phyloP scores from a whole-genome alignment of 2,888 invertebrate species.

The Ornithoptera priamus region DNA sequence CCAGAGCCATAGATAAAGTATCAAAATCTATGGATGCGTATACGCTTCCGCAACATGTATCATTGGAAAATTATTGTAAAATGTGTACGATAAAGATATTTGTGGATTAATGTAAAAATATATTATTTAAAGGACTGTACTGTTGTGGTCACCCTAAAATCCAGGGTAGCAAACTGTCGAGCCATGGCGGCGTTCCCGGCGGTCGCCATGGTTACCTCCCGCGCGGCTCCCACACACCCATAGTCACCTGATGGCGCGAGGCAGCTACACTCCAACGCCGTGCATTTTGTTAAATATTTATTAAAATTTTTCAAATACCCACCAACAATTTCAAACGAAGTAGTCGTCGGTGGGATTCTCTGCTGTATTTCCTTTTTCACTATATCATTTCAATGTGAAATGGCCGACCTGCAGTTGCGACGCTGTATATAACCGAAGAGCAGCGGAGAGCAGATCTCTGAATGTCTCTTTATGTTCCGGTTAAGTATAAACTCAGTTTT shows the following conservation, averaged over 20 bases:
- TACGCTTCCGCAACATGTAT: too few relatives aligned
- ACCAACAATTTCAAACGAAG: neutral
- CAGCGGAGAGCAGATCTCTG: neutral
- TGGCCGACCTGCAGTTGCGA: neutral
- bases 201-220: slow-evolving; percentile 67
- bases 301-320: neutral
- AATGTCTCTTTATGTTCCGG: slow-evolving; percentile 11
- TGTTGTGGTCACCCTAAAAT: slow-evolving; percentile 47
- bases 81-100: too few relatives aligned
- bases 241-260: slow-evolving; percentile 43
- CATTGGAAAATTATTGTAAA: too few relatives aligned
- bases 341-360: slow-evolving; percentile 8
- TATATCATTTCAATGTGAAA: slow-evolving; percentile 10
- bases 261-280: slow-evolving; percentile 5
- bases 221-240: slow-evolving; percentile 43
- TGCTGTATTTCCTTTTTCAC: slow-evolving; percentile 4
- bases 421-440: neutral
- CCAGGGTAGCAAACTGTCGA: slow-evolving; percentile 51
- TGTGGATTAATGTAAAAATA: too few relatives aligned
- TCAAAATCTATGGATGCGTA: too few relatives aligned
- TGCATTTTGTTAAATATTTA: slow-evolving; percentile 11
- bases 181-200: slow-evolving; percentile 62
- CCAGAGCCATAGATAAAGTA: too few relatives aligned
- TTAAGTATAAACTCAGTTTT: slow-evolving; percentile 8
- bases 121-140: neutral